These are phyloP conservation scores for Myotis davidii DNA, from an alignment of 2,113 vertebrate genomes.

Conservation along the genomic window DNA sequence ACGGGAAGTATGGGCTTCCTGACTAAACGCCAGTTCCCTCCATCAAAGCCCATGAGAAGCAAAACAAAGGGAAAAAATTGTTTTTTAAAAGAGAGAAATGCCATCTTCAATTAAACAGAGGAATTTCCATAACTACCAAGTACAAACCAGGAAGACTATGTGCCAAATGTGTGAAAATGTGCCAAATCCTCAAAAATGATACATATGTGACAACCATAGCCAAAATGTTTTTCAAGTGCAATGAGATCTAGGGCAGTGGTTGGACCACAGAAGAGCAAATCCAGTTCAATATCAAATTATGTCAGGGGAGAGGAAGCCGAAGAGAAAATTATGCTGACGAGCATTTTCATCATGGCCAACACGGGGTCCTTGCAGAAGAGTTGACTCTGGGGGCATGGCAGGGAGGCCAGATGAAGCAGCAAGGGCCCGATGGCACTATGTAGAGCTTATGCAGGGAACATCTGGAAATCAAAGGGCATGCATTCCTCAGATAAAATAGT, in stretches of 20 bases:
- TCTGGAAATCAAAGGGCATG: neutral
- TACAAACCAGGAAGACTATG: neutral
- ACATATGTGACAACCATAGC: neutral
- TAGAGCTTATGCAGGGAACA: neutral
- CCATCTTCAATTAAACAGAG: neutral
- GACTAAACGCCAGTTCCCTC: neutral
- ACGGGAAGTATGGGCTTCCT: neutral
- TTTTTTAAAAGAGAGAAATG: neutral
- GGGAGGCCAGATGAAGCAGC: neutral
- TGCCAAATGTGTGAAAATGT: neutral
- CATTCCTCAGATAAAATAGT: neutral
- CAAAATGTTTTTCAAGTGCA: neutral
- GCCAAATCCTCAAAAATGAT: neutral
- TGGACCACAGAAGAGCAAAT: neutral
- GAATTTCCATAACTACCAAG: neutral
- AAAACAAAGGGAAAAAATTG: neutral
- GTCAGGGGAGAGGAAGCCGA: neutral
- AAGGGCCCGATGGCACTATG: neutral
- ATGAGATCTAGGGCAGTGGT: neutral
- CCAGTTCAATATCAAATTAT: neutral
- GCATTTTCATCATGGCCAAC: neutral
- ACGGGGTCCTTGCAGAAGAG: neutral
- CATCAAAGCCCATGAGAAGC: neutral
- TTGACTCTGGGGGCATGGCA: neutral
- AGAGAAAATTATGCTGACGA: neutral